Evolutionary conservation across 2,797 vertebrate genomes (phyloP).

Genomic region (Mus caroli): DNA sequence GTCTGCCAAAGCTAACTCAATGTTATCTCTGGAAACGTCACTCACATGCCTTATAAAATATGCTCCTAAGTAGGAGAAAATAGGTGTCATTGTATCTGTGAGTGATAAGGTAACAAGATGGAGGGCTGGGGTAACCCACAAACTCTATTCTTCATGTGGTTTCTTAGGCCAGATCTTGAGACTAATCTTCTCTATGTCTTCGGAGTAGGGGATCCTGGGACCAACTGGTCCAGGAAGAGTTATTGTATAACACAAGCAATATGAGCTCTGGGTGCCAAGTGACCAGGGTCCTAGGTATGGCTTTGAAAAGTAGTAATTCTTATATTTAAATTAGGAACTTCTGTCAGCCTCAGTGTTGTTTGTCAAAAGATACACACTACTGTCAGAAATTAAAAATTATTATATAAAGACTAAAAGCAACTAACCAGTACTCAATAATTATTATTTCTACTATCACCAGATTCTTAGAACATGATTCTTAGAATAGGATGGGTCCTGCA

Average conservation of each 20-base stretch:
- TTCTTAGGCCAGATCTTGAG: not conserved
- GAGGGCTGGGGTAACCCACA: not conserved
- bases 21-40: not conserved
- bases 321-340: not conserved
- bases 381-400: not conserved
- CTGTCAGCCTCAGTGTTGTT: not conserved
- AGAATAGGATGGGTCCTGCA: not conserved
- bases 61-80: slow-evolving; percentile 5
- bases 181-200: not conserved
- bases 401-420: not conserved
- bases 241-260: not conserved
- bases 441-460: not conserved
- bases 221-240: not conserved
- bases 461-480: slow-evolving; percentile 39
- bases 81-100: not conserved
- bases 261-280: not conserved
- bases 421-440: not conserved
- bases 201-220: not conserved
- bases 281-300: not conserved
- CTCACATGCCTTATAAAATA: not conserved
- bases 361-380: not conserved
- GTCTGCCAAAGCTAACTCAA: not conserved
- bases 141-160: not conserved
- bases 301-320: slow-evolving; percentile 22
- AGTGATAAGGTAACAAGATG: not conserved